Evolutionary conservation across 2,797 vertebrate species (phyloP).

Genomic region (Scyliorhinus canicula): DNA sequence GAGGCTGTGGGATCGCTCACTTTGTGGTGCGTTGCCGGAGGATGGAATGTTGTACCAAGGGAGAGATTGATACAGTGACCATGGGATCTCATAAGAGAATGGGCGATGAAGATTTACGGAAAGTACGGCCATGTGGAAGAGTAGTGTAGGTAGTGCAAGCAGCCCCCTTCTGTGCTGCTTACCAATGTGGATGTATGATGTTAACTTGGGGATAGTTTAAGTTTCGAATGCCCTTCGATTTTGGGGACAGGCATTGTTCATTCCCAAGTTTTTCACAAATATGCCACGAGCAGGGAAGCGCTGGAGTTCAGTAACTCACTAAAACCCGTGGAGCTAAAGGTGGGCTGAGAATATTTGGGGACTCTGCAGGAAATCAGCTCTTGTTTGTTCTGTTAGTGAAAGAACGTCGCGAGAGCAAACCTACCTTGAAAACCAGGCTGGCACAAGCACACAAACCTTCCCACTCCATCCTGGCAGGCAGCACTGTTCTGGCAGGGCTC

Average conservation of each 20-base stretch:
- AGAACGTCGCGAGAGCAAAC: neutral
- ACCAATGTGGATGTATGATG: neutral
- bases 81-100: neutral
- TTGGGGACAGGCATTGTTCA: neutral
- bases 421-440: conserved; percentile 79
- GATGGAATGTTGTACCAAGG: neutral
- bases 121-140: neutral
- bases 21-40: neutral
- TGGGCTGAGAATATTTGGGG: neutral
- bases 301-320: no score
- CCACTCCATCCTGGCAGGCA: conserved; percentile 74
- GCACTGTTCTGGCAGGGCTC: conserved; percentile 79
- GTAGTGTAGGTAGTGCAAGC: neutral
- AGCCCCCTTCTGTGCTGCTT: neutral
- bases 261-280: neutral
- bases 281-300: neutral
- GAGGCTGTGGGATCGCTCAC: neutral
- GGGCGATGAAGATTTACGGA: neutral
- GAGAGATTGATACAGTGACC: neutral
- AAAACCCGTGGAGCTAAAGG: neutral
- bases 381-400: neutral
- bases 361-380: neutral
- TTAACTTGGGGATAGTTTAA: neutral
- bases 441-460: conserved; percentile 80
- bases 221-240: neutral